Evolutionary conservation across 2,797 vertebrate genomes (phyloP).

Genomic region (Amblyraja radiata): DNA sequence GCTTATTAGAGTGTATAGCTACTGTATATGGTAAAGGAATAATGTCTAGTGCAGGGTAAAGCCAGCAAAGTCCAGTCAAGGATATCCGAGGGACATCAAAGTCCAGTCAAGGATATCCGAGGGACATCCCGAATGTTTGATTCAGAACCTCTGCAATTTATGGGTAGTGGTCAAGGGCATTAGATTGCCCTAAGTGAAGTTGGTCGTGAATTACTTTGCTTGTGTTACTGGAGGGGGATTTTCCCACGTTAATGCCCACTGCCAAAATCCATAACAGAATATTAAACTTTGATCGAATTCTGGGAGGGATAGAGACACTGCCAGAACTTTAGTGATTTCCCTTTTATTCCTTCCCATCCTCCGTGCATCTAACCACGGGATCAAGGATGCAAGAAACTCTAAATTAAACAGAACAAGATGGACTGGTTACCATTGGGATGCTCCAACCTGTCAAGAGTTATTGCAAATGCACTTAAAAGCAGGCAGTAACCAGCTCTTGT

Average conservation of each 20-base stretch:
- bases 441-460: neutral
- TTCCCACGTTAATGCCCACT: neutral
- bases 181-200: neutral
- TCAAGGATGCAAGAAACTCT: neutral
- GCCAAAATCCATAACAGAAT: neutral
- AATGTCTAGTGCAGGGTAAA: too few species aligned
- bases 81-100: too few species aligned
- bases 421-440: too few species aligned
- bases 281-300: neutral
- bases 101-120: too few species aligned
- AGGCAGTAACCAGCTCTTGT: neutral
- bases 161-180: neutral
- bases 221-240: neutral
- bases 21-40: too few species aligned
- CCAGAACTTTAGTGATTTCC: neutral
- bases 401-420: neutral
- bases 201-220: neutral
- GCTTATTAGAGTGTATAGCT: too few species aligned
- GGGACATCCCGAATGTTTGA: too few species aligned
- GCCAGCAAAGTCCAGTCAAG: too few species aligned
- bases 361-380: neutral
- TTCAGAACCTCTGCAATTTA: too few species aligned
- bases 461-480: neutral
- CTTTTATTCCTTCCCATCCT: neutral
- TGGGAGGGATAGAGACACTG: too few species aligned